Base-by-base conservation (phyloP, 2,113 vertebrate genomes). In the Indicator indicator region DNA sequence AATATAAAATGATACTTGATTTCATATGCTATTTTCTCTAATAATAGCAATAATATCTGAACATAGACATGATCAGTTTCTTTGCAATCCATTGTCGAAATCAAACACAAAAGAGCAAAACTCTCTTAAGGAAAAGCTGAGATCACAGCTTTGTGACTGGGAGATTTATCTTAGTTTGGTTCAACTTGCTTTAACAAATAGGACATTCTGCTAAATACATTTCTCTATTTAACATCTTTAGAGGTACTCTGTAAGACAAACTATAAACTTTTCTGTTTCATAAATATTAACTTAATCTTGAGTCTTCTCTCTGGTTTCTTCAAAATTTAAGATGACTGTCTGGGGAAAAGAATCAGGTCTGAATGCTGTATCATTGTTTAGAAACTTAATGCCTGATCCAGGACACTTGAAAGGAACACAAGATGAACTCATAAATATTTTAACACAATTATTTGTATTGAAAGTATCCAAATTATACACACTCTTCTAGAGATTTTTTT, bases 341-440 rank as follows among this genome's bases (percentile, higher is more conserved):
- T 36, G 7, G 7, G 17, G 20, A 74, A 20, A 78, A 68, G 28
- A 64, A 5, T 38, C 15, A 67, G 62, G 50, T 16, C 18, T 46
- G n/a, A 50, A 70, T 62, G 23, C 4, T 71, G 24, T 58, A 3
- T 9, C 11, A 48, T 26, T 0, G 0, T 28, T 78, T 52, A 68
- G 12, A 55, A 40, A 42, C 74, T 73, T 72, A 60, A 30, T 52
- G 5, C 54, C 21, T 63, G 59, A 73, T 65, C 16, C 19, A 69
- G 18, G 19, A 24, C 10, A 44, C 62, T 76, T 76, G 55, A 69
- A 83, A 79, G 9, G 20, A 83, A 73, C 11, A 27, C 40, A 79
- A 72, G 85, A 56, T 0, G 4, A 69, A 54, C 15, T 64, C 23
- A 64, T 60, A 65, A 91, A 85, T 85, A 64, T 65, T 79, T 56